These are phyloP conservation scores for Amphipyra berbera DNA, from an alignment of 2,888 invertebrate genomes.

Conservation along the genomic window DNA sequence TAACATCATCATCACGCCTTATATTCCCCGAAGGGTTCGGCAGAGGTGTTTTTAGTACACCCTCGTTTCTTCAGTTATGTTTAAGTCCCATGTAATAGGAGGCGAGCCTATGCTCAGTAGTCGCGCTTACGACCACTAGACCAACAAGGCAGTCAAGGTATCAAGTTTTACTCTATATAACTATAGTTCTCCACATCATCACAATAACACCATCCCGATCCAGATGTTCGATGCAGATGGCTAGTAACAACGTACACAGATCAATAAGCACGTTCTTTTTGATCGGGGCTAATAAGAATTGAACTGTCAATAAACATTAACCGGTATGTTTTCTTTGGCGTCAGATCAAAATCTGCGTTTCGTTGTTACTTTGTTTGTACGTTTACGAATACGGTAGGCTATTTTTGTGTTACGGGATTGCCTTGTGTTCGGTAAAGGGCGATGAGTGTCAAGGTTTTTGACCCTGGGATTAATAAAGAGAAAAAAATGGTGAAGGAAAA, in stretches of 20 bases:
- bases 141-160: too few relatives aligned
- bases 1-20: too few relatives aligned
- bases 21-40: too few relatives aligned
- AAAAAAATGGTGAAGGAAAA: too few relatives aligned
- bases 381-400: constrained; percentile 22
- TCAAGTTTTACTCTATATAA: too few relatives aligned
- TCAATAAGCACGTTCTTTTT: constrained; percentile 70
- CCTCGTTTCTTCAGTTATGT: too few relatives aligned
- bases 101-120: too few relatives aligned
- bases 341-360: constrained; percentile 62
- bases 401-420: constrained; percentile 20
- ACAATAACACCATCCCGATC: constrained; percentile 6
- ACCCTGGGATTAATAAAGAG: background rate
- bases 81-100: too few relatives aligned
- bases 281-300: constrained; percentile 68
- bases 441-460: constrained; percentile 5
- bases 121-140: too few relatives aligned
- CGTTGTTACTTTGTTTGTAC: constrained; percentile 37
- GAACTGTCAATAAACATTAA: constrained; percentile 67
- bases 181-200: background rate
- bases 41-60: too few relatives aligned
- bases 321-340: constrained; percentile 73
- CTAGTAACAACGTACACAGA: constrained; percentile 39
- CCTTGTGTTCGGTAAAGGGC: constrained; percentile 1
- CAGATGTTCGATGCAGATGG: constrained; percentile 56